These are phyloP conservation scores for Agrochola litura DNA, from an alignment of 2,888 invertebrate species.

Conservation along the genomic window DNA sequence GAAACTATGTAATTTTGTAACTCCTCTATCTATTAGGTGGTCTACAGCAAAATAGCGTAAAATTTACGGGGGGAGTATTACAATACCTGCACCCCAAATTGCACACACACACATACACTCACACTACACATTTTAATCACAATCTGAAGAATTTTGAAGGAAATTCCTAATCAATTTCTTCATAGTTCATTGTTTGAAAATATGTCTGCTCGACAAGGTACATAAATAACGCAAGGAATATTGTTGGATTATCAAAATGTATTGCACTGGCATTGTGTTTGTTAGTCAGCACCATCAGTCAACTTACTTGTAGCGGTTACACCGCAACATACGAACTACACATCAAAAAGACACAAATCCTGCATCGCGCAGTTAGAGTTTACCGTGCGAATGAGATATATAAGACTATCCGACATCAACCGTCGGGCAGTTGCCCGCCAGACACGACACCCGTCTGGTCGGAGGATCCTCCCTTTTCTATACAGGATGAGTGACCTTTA, in stretches of 20 bases:
- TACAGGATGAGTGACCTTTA: too few species aligned
- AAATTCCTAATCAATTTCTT: not conserved
- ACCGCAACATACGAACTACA: too few species aligned
- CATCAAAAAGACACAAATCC: too few species aligned
- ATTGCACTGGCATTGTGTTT: not conserved
- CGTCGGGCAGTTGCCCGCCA: too few species aligned
- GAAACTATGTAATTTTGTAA: constrained; percentile 67
- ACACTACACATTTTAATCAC: not conserved
- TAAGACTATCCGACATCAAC: too few species aligned
- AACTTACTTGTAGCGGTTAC: not conserved
- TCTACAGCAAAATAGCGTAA: not conserved
- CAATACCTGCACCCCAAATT: not conserved
- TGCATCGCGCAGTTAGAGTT: too few species aligned
- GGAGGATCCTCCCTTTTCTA: too few species aligned
- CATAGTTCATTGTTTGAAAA: not conserved
- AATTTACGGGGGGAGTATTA: not conserved
- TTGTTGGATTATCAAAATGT: not conserved
- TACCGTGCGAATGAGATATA: too few species aligned
- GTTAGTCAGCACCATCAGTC: not conserved
- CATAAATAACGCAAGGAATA: not conserved
- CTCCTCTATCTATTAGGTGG: not conserved
- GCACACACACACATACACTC: too few species aligned
- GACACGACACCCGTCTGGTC: too few species aligned
- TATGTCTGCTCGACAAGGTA: not conserved
- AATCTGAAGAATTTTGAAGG: not conserved